Evolutionary conservation across 1,140 invertebrate genomes (phyloP).

Genomic region (Halictus rubicundus): DNA sequence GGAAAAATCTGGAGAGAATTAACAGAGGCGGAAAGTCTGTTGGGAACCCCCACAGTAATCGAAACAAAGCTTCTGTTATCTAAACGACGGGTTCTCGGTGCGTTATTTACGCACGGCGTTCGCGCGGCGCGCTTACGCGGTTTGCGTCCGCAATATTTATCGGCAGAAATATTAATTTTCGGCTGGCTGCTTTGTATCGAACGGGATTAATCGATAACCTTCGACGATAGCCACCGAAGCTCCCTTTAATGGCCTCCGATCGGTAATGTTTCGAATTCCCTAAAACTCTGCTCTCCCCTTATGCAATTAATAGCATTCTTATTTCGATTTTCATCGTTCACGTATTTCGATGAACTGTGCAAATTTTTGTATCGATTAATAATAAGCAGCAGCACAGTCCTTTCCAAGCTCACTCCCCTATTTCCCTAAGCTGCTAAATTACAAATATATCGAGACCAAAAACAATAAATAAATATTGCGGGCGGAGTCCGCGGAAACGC

Average conservation of each 20-base stretch:
- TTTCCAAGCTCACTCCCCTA: too few species aligned
- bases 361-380: too few species aligned
- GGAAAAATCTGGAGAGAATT: constrained; percentile 21
- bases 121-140: constrained; percentile 16
- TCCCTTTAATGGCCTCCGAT: background rate
- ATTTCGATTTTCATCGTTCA: too few species aligned
- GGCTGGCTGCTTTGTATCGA: constrained; percentile 7
- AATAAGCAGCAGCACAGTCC: too few species aligned
- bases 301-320: too few species aligned
- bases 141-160: constrained; percentile 38
- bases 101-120: constrained; percentile 40
- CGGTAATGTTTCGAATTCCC: too few species aligned
- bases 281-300: too few species aligned
- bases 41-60: constrained; percentile 38
- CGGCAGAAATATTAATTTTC: constrained; percentile 41
- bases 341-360: too few species aligned
- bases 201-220: constrained; percentile 36
- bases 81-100: constrained; percentile 36
- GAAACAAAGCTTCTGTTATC: constrained; percentile 46
- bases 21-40: constrained; percentile 14
- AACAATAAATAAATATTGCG: too few species aligned
- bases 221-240: constrained; percentile 9
- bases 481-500: too few species aligned
- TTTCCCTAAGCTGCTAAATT: too few species aligned
- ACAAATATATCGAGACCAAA: too few species aligned